Evolutionary conservation across 1,140 invertebrate species (phyloP), one percentile per base, ranked within the genome.

Genomic region (Xylocopa sonorina): DNA sequence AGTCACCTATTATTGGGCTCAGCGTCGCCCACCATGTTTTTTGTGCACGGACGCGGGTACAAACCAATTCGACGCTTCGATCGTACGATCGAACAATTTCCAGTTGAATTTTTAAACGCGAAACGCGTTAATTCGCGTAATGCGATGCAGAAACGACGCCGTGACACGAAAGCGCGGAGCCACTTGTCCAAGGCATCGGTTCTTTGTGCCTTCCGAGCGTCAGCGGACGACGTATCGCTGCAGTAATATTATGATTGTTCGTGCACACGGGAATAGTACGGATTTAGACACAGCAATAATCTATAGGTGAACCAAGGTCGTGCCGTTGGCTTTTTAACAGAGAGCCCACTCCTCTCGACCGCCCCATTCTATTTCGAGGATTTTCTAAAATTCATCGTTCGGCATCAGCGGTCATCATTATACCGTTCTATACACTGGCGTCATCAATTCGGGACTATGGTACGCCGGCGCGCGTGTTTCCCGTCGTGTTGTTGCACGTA

Each of bases 301-400:
- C 66, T 76, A 80, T 66, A 80, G 77, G 78, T 53, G 78, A 84
- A 55, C 72, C 83, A 85, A 85, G 83, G 82, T 83, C 75, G 68
- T 78, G 74, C 74, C 80, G 82, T 83, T 84, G 82, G 78, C 83
- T 84, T 85, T 85, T 84, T 77, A 41, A 50, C 66, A 24, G 18
- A 48, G 32, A 71, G 38, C 75, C n/a, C 66, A 55, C 76, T 55
- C 72, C 55, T 53, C 60, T 57, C 64, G 53, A 18, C 43, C 57
- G 57, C 29, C n/a, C n/a, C 34, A 53, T 72, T 79, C 83, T 85
- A 85, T 85, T 85, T 85, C 82, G 83, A 84, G 82, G 78, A 81
- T 84, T 85, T 85, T 81, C 82, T 46, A 72, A 66, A 74, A 66
- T 50, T 57, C 53, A 77, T 72, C 72, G 73, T 34, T 57, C 72